These are phyloP conservation scores for Cynoglossus semilaevis DNA, from an alignment of 2,113 vertebrate species.

Conservation along the genomic window DNA sequence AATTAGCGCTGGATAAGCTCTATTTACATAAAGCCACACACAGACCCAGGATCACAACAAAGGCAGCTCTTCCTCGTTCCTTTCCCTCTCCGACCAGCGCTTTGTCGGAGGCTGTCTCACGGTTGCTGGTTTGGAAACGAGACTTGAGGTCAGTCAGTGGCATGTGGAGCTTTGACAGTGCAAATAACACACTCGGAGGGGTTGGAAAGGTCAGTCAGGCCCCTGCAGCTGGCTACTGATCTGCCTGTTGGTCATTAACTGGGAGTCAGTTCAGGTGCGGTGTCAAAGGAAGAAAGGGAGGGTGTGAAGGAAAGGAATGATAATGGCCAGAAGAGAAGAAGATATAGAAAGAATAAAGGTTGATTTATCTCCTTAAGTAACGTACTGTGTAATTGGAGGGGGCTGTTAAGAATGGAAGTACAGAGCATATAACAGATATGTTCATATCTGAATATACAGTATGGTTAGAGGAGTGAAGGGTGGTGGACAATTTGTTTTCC, in stretches of 20 bases:
- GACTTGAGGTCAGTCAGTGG: conserved; percentile 41
- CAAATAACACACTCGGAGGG: conserved; percentile 53
- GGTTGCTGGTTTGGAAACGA: conserved; percentile 26
- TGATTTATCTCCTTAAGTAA: neutral
- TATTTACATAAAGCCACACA: conserved; percentile 70
- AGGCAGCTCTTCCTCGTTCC: conserved; percentile 29
- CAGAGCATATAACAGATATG: too few species aligned
- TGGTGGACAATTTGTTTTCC: too few species aligned
- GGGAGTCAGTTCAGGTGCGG: conserved; percentile 22
- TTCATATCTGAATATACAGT: too few species aligned
- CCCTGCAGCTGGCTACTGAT: conserved; percentile 58
- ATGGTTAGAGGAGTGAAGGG: too few species aligned
- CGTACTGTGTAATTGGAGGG: too few species aligned
- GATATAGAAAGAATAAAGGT: neutral
- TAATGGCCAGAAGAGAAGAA: neutral
- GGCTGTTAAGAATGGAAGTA: too few species aligned
- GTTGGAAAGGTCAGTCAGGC: conserved; percentile 55
- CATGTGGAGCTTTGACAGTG: conserved; percentile 46
- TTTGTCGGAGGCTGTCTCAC: conserved; percentile 43
- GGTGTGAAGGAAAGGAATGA: neutral
- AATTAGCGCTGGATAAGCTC: conserved; percentile 69
- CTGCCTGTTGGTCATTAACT: conserved; percentile 56
- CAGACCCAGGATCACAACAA: conserved; percentile 56
- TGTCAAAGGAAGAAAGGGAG: conserved; percentile 6
- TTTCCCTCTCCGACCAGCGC: conserved; percentile 10